These are phyloP conservation scores for Tamandua tetradactyla DNA, from an alignment of 2,797 vertebrate species.

Conservation along the genomic window DNA sequence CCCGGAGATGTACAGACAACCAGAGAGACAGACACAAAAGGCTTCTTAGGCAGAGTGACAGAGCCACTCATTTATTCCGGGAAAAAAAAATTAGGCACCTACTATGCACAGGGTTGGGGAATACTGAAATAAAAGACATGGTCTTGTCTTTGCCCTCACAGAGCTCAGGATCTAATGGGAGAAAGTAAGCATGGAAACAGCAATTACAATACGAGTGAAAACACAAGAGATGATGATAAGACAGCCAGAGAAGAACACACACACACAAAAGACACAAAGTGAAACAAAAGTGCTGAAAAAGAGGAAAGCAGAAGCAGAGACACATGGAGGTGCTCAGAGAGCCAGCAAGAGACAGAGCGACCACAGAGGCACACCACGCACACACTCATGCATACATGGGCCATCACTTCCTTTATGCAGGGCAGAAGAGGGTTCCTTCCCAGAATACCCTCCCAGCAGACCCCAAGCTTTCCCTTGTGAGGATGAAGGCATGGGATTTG, in stretches of 20 bases:
- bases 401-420: not conserved
- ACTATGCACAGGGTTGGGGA: not conserved
- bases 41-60: not conserved
- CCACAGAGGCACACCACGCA: not conserved
- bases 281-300: not conserved
- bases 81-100: not conserved
- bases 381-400: fast-evolving
- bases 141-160: not conserved
- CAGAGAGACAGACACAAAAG: not conserved
- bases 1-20: not conserved
- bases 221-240: not conserved
- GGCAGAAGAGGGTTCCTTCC: not conserved
- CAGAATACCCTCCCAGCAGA: not conserved
- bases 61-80: not conserved
- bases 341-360: not conserved
- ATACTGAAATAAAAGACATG: not conserved
- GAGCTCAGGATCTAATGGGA: not conserved
- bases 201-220: not conserved
- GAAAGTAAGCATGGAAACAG: not conserved
- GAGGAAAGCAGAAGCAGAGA: not conserved
- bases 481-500: not conserved
- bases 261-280: not conserved
- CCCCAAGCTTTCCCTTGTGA: not conserved
- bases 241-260: no score
- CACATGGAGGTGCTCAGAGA: not conserved